phyloP scores from a whole-genome alignment of 2,113 vertebrate genomes.

The Urocitellus parryii region DNA sequence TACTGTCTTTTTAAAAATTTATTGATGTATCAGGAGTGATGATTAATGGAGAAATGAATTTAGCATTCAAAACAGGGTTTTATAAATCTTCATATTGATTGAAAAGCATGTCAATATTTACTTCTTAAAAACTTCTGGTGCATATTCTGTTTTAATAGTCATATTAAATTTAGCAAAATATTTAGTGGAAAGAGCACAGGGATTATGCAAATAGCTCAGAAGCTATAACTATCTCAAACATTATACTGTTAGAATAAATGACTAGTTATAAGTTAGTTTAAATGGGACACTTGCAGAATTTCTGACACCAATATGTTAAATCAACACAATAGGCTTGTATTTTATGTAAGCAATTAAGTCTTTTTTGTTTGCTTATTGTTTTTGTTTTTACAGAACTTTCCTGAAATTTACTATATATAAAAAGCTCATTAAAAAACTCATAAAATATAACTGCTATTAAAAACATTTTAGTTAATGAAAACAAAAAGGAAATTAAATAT shows the following conservation, averaged over 20 bases:
- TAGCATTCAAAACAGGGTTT: slow-evolving; percentile 52
- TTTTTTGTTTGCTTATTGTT: background rate
- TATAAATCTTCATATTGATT: slow-evolving; percentile 49
- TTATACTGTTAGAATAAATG: slow-evolving; percentile 51
- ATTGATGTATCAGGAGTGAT: background rate
- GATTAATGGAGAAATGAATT: slow-evolving; percentile 41
- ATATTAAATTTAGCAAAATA: slow-evolving; percentile 64
- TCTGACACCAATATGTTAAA: background rate
- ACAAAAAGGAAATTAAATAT: background rate
- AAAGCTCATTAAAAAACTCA: background rate
- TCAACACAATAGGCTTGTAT: background rate
- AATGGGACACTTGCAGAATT: slow-evolving; percentile 22
- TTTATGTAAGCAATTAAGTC: background rate
- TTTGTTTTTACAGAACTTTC: background rate
- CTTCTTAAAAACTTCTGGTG: slow-evolving; percentile 21
- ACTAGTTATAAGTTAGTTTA: slow-evolving; percentile 43
- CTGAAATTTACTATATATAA: slow-evolving; percentile 21
- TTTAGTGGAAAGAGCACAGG: slow-evolving; percentile 50
- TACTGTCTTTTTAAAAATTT: slow-evolving; percentile 8
- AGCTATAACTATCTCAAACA: slow-evolving; percentile 44
- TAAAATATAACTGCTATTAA: background rate
- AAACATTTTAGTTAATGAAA: slow-evolving; percentile 6
- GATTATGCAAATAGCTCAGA: slow-evolving; percentile 67
- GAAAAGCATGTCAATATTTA: slow-evolving; percentile 48
- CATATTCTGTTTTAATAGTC: slow-evolving; percentile 62